phyloP scores from a whole-genome alignment of 2,113 vertebrate genomes.

The Protobothrops mucrosquamatus region DNA sequence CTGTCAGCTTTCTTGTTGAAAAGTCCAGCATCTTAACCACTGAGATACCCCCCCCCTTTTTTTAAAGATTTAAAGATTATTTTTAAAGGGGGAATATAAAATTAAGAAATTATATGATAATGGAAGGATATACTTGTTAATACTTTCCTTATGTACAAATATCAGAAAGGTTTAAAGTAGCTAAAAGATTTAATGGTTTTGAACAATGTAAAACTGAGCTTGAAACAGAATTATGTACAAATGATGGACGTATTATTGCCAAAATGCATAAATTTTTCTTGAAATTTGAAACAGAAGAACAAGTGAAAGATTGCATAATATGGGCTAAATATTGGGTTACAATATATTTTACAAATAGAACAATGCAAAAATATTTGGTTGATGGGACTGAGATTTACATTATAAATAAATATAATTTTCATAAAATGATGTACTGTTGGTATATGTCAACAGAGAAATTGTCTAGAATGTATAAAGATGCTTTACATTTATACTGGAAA shows the following conservation, averaged over 20 bases:
- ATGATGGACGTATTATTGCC: neutral
- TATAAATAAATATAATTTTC: neutral
- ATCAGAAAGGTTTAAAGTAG: neutral
- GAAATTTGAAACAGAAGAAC: neutral
- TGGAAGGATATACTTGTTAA: too few relatives aligned
- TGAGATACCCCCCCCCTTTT: too few relatives aligned
- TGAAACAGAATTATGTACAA: neutral
- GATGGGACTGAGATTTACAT: neutral
- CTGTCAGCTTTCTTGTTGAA: too few relatives aligned
- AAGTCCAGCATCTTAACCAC: too few relatives aligned
- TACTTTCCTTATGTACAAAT: too few relatives aligned
- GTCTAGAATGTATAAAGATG: neutral
- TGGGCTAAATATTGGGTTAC: neutral
- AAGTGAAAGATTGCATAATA: neutral
- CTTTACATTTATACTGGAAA: neutral
- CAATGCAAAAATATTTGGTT: neutral
- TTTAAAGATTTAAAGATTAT: too few relatives aligned
- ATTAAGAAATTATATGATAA: too few relatives aligned
- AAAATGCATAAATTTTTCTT: neutral
- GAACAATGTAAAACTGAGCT: neutral
- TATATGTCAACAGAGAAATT: neutral
- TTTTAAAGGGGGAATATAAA: too few relatives aligned
- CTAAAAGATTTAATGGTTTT: neutral
- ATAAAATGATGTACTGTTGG: neutral
- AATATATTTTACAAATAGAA: neutral